A percentile compares a stretch with the other conserved stretches of the same genome.
These are phyloP conservation scores for Zaprionus tsacasi DNA, from an alignment of 1,140 invertebrate genomes.

Conservation along the genomic window DNA sequence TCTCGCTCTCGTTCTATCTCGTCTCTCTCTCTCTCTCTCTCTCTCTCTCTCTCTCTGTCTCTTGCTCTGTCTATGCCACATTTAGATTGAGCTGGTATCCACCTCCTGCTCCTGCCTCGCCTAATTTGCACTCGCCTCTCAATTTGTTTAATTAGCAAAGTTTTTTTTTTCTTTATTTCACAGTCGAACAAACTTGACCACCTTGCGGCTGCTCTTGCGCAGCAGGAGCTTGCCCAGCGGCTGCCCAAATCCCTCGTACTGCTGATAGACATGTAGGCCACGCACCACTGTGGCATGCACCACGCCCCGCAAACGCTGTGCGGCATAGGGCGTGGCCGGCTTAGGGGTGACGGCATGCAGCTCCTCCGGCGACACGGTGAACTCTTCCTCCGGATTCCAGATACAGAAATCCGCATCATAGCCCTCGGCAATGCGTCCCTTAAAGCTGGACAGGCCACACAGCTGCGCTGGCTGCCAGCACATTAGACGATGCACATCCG, in stretches of 20 bases:
- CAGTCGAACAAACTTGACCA: constrained; percentile 79
- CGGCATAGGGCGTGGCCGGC: constrained; percentile 86
- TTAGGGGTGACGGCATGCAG: constrained; percentile 87
- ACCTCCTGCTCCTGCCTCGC: neutral
- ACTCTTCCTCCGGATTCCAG: constrained; percentile 88
- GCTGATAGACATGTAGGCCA: constrained; percentile 85
- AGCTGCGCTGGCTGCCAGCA: constrained; percentile 87
- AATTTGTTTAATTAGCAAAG: constrained; percentile 63
- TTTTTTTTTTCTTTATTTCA: constrained; percentile 45
- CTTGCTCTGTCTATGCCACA: neutral
- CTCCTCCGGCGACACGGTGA: constrained; percentile 85
- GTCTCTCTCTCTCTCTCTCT: neutral
- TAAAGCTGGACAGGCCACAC: constrained; percentile 86
- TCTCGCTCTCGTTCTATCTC: neutral
- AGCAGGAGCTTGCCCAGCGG: constrained; percentile 77
- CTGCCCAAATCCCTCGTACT: constrained; percentile 77
- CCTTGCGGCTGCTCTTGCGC: constrained; percentile 72
- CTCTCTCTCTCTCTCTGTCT: neutral
- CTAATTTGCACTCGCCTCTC: constrained; percentile 7
- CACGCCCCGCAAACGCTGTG: constrained; percentile 85
- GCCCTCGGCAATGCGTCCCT: constrained; percentile 87
- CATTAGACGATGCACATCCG: constrained; percentile 87
- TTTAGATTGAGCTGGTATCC: neutral
- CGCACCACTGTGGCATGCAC: constrained; percentile 87
- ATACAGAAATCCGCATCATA: constrained; percentile 90